Base-by-base conservation (phyloP, 2,113 vertebrate species). In the Hippoglossus stenolepis region DNA sequence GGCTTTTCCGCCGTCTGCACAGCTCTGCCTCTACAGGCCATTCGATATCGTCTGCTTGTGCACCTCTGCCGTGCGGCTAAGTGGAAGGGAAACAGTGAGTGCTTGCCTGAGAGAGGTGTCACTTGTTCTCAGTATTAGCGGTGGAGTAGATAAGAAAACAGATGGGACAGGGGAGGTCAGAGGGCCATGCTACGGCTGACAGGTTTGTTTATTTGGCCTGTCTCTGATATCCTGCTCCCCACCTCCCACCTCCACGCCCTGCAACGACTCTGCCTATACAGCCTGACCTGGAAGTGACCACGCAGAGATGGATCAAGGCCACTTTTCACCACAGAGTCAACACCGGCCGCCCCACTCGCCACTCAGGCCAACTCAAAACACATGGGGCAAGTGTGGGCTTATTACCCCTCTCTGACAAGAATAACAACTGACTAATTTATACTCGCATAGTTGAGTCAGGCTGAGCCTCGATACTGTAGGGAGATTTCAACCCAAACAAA, bases 181-280 rank as follows among this genome's bases (percentile, higher is more conserved):
- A 88, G 88, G 88, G 86, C 90, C 89, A 80, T 90, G 90, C 91
- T 91, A 84, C 53, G 88, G 85, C 88, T 91, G 90, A 92, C 91
- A 90, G 90, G 75, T 89, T 89, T 94, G 93, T 94, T 94, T 94
- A 93, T 93, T 93, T 93, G 89, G 86, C 88, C 89, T 88, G 91
- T 93, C 91, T 93, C 91, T 91, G 91, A 91, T 93, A 92, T 94
- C 93, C 93, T 93, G 92, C 83, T 80, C 83, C 69, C 85, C 82
- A 79, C 64, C 61, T 38, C 85, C 77, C 64, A 61, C 58, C 85
- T 66, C 75, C 73, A 79, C 64, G 58, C 80, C 80, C 84, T 67
- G 72, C 73, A 3, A 75, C 14, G 49, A 65, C 89, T 80, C 85
- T 85, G 85, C 86, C 83, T 87, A 8, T 18, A 76, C 70, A 79